Percentiles rank a stretch among this genome's conserved stretches.
Evolutionary conservation across 2,797 vertebrate genomes (phyloP).

Genomic region (Leptoclinus maculatus): DNA sequence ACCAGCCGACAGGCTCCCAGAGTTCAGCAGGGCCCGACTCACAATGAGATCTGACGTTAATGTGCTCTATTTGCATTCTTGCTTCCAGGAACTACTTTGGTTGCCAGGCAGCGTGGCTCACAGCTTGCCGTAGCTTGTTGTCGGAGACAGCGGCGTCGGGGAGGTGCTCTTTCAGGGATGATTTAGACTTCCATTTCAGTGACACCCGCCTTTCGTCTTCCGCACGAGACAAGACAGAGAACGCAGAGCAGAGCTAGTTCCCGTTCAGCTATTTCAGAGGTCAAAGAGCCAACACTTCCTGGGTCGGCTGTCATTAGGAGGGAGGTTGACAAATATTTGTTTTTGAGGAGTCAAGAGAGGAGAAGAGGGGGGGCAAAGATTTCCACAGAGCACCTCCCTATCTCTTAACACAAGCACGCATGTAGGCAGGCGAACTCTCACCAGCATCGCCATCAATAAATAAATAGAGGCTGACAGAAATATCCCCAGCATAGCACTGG

Average conservation of each 20-base stretch:
- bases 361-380: constrained; percentile 40
- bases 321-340: constrained; percentile 70
- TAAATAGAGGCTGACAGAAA: constrained; percentile 84
- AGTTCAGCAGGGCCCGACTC: constrained; percentile 40
- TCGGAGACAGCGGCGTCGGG: constrained; percentile 39
- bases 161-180: constrained; percentile 53
- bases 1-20: constrained; percentile 56
- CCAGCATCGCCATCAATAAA: constrained; percentile 83
- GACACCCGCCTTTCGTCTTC: constrained; percentile 59
- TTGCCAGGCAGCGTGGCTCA: constrained; percentile 57
- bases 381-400: constrained; percentile 65
- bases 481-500: constrained; percentile 74
- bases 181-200: constrained; percentile 69
- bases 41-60: constrained; percentile 64
- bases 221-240: constrained; percentile 47
- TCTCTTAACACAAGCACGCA: constrained; percentile 63
- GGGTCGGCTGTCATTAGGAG: constrained; percentile 58
- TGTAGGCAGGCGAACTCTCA: constrained; percentile 78
- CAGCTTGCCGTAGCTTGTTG: constrained; percentile 54
- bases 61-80: constrained; percentile 67
- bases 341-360: constrained; percentile 30
- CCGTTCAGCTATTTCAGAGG: constrained; percentile 43
- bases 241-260: constrained; percentile 20
- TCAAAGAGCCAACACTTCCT: constrained; percentile 66
- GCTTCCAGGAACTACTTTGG: constrained; percentile 53